Percentiles rank a stretch among this genome's conserved stretches.
phyloP scores from a whole-genome alignment of 1,140 invertebrate genomes.

The Matsumurasca onukii region DNA sequence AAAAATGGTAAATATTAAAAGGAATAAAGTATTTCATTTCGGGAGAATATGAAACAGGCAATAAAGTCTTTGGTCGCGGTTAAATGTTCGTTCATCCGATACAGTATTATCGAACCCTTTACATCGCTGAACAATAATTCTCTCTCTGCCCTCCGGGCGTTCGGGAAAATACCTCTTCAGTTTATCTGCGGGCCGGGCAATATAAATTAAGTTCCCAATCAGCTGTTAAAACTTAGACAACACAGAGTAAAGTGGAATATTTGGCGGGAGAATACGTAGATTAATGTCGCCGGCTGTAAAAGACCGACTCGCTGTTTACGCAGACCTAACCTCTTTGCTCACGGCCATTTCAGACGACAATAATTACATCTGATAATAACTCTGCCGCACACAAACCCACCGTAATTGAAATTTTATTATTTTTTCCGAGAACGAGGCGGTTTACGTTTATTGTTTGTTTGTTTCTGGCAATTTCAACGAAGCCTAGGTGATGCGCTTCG shows the following conservation, averaged over 20 bases:
- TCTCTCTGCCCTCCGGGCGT: not conserved
- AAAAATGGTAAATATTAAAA: too few relatives aligned
- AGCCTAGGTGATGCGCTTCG: too few relatives aligned
- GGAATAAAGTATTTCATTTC: too few relatives aligned
- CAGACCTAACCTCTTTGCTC: too few relatives aligned
- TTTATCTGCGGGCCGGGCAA: conserved; percentile 7
- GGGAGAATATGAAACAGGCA: too few relatives aligned
- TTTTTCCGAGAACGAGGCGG: conserved; percentile 10
- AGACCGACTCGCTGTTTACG: too few relatives aligned
- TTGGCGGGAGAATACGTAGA: not conserved
- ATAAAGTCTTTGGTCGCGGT: too few relatives aligned
- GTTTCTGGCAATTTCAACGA: too few relatives aligned
- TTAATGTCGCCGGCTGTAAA: not conserved
- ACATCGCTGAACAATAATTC: not conserved
- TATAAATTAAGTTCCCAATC: conserved; percentile 25
- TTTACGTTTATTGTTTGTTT: conserved; percentile 19
- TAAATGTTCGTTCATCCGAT: not conserved
- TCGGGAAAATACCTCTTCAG: not conserved
- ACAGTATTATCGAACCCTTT: not conserved
- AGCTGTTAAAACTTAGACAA: not conserved
- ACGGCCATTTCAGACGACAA: conserved; percentile 8
- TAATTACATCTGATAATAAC: conserved; percentile 15
- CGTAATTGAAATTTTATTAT: conserved; percentile 26
- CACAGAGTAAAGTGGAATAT: not conserved
- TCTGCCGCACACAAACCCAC: not conserved